Base-by-base conservation (phyloP, 2,797 vertebrate genomes). In the Cyclura pinguis region DNA sequence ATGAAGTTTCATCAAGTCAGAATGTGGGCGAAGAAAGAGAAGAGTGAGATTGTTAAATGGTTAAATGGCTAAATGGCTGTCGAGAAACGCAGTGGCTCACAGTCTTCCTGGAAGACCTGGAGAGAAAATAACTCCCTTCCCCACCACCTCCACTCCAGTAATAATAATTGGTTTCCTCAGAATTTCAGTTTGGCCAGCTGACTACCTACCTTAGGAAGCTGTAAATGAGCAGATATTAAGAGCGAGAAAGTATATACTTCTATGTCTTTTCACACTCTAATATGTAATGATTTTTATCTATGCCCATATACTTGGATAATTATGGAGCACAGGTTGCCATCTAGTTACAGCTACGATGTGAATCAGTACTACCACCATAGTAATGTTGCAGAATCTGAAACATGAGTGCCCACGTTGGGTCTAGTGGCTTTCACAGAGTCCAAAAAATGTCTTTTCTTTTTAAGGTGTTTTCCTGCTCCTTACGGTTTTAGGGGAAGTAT, bases 161-260 rank as follows among this genome's bases (percentile, higher is more conserved):
- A 14, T 73, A 81, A 55, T 81, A 57, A 5, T 6, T 32, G 14
- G 9, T 27, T 52, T 72, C 89, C 57, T 18, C 13, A 85, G 84
- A n/a, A 69, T 67, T 62, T 52, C 69, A 72, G 0, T 0, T 22
- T 47, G 73, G n/a, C 72, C 4, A 73, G 1, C 74, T 47, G 13
- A 29, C 24, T 2, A 0, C 8, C 14, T 2, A 0, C 1, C 67
- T 78, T 32, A 0, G 32, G 57, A 52, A 0, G 6, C 67, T 74
- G 77, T 87, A 89, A 91, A 72, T 42, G 22, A 55, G 84, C 14
- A 86, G 47, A 13, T 88, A 77, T 92, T 84, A 73, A 14, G 80
- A 64, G 47, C 88, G 38, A 85, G 57, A 32, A 50, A 62, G 73
- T 3, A 22, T 12, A 16, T 52, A 64, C 35, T 35, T 29, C 20